Conservation (phyloP, 2,113 vertebrate genomes). For the Butorides virescens region DNA sequence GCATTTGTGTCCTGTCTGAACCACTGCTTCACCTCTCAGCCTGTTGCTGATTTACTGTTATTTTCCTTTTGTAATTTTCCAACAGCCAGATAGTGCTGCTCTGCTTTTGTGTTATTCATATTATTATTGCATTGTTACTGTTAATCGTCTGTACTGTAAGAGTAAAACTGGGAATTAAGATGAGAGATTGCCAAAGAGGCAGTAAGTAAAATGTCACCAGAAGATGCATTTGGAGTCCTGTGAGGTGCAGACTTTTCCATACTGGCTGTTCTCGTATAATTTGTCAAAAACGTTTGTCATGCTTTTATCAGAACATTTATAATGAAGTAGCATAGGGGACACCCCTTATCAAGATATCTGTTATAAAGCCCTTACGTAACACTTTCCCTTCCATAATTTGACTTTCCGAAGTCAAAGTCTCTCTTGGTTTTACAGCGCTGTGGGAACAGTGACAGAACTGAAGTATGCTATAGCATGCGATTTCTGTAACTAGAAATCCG, state of each 20-base stretch:
- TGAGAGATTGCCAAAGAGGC: background rate
- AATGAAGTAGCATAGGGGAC: background rate
- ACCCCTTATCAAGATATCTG: background rate
- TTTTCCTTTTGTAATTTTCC: background rate
- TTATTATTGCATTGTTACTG: background rate
- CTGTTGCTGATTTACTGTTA: background rate
- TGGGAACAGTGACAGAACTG: background rate
- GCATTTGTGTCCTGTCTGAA: background rate
- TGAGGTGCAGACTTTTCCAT: background rate
- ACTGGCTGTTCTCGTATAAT: background rate
- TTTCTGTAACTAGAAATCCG: background rate
- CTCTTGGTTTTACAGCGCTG: background rate
- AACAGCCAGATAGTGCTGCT: background rate
- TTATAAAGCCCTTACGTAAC: background rate
- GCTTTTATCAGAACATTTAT: background rate
- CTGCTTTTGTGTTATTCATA: background rate
- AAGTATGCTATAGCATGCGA: background rate
- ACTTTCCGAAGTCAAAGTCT: background rate
- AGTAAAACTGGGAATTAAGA: background rate
- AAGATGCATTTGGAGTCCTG: background rate
- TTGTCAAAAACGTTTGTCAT: background rate
- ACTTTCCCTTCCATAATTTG: background rate
- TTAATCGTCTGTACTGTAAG: background rate
- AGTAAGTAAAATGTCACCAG: background rate
- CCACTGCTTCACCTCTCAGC: background rate